Conservation (phyloP, 2,888 invertebrate species). For the Ochropacha duplaris region DNA sequence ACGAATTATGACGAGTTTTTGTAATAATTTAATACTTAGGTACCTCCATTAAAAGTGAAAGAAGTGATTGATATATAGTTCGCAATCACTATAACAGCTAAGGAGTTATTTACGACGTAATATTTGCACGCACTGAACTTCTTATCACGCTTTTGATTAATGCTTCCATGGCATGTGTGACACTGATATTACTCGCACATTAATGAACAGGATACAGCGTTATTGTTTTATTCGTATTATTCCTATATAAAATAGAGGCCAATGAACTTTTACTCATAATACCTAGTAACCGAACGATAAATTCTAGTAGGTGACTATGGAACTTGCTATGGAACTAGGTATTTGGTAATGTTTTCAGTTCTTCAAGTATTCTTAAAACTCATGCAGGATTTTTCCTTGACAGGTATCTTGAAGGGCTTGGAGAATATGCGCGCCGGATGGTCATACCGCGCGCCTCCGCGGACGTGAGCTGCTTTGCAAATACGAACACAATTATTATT, state of each 20-base stretch:
- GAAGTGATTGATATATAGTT: conserved; percentile 51
- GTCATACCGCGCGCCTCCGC: conserved; percentile 33
- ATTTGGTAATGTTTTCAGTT: too few relatives aligned
- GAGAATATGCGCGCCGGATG: conserved; percentile 52
- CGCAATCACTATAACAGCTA: conserved; percentile 45
- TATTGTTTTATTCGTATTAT: conserved; percentile 34
- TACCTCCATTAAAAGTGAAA: conserved; percentile 33
- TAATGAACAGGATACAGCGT: conserved; percentile 52
- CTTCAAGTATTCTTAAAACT: conserved; percentile 6
- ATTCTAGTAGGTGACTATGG: too few relatives aligned
- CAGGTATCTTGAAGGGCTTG: conserved; percentile 39
- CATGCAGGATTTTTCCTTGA: conserved; percentile 35
- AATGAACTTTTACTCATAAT: not conserved
- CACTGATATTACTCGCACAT: conserved; percentile 46
- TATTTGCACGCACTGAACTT: conserved; percentile 61
- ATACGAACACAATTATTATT: conserved; percentile 26
- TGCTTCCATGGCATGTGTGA: conserved; percentile 63
- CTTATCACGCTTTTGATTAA: conserved; percentile 72
- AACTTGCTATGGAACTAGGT: too few relatives aligned
- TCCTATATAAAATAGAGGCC: conserved; percentile 1
- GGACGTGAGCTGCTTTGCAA: conserved; percentile 52
- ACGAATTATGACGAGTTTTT: conserved; percentile 31
- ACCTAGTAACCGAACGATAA: not conserved
- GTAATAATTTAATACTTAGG: conserved; percentile 40
- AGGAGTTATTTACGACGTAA: conserved; percentile 65